phyloP scores from a whole-genome alignment of 2,888 invertebrate genomes.

The Xestoiulus laeticollis region DNA sequence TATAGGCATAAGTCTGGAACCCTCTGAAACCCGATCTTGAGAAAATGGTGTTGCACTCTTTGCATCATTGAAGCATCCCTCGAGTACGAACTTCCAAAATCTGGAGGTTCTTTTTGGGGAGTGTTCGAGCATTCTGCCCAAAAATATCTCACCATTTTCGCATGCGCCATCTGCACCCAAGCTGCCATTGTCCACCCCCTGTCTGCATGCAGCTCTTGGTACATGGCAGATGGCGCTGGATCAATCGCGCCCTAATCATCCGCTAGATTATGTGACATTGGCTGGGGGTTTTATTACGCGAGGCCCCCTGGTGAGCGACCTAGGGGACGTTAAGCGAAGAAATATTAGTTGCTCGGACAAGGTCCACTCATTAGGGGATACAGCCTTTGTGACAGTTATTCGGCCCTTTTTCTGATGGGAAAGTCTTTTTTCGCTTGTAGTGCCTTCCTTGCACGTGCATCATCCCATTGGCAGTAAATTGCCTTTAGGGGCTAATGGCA shows the following conservation, averaged over 20 bases:
- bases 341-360: not conserved
- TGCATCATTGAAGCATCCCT: not conserved
- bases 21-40: too few species aligned
- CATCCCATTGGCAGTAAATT: not conserved
- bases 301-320: conserved; percentile 28
- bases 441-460: conserved; percentile 36
- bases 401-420: not conserved
- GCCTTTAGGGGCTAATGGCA: not conserved
- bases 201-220: not conserved
- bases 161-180: conserved; percentile 22
- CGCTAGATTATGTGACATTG: conserved; percentile 18
- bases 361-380: conserved; percentile 19
- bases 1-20: too few species aligned
- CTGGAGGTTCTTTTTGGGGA: not conserved
- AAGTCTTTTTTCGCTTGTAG: not conserved
- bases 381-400: conserved; percentile 27
- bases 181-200: conserved; percentile 24
- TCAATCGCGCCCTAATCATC: conserved; percentile 7
- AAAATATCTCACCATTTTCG: not conserved
- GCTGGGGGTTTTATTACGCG: not conserved
- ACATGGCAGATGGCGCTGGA: conserved; percentile 37
- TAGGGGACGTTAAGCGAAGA: conserved; percentile 4
- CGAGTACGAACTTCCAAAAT: not conserved
- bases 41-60: too few species aligned
- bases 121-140: not conserved